These are phyloP conservation scores for Dryobates pubescens DNA, from an alignment of 2,797 vertebrate species.

Conservation along the genomic window DNA sequence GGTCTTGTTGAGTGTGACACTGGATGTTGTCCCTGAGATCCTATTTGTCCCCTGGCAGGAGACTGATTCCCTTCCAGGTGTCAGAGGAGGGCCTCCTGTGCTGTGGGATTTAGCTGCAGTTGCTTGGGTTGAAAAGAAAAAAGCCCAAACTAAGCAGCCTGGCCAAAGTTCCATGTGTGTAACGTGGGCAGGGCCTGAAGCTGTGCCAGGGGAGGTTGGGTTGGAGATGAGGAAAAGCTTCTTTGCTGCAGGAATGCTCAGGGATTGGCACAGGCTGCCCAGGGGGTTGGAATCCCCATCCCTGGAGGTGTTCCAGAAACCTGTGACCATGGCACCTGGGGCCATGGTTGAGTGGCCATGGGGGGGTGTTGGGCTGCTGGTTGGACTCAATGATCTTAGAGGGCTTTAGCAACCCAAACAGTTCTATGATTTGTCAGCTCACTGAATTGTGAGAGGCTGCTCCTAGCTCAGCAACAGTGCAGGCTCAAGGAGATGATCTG, in stretches of 20 bases:
- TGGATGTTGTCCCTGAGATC: background rate
- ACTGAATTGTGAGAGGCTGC: background rate
- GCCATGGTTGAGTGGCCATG: too few species aligned
- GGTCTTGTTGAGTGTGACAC: background rate
- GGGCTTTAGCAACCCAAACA: too few species aligned
- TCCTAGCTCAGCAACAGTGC: background rate
- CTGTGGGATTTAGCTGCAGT: background rate
- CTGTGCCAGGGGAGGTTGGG: background rate
- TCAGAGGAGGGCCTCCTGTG: background rate
- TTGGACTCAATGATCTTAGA: too few species aligned
- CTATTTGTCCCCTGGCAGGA: background rate
- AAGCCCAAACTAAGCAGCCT: background rate
- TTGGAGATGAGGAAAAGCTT: too few species aligned
- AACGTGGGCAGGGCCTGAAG: background rate
- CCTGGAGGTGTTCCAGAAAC: too few species aligned
- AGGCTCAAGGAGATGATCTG: background rate
- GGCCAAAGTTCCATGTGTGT: background rate
- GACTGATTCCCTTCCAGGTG: background rate
- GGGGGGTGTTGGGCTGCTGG: too few species aligned
- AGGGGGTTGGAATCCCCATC: too few species aligned
- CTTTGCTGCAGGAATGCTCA: too few species aligned
- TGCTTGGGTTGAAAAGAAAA: background rate
- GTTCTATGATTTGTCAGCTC: background rate
- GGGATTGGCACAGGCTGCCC: too few species aligned
- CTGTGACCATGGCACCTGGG: too few species aligned